phyloP scores from a whole-genome alignment of 1,140 invertebrate species.

The Rhopalosiphum padi region DNA sequence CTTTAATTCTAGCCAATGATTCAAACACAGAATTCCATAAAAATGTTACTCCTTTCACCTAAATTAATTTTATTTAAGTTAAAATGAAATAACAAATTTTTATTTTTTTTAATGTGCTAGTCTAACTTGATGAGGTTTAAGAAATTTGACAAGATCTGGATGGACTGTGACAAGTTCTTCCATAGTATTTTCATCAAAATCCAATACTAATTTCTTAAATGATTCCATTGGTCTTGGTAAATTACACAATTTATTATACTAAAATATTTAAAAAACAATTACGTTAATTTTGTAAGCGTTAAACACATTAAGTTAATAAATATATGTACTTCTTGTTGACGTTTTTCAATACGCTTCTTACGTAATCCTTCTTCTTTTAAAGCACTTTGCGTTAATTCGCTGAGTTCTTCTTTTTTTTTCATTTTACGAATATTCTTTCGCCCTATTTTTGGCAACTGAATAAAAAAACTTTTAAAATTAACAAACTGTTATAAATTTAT shows the following conservation, averaged over 20 bases:
- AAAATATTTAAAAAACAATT: conserved; percentile 57
- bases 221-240: conserved; percentile 66
- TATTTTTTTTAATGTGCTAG: not conserved
- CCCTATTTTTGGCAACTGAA: conserved; percentile 64
- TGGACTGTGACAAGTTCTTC: conserved; percentile 83
- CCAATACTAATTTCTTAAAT: conserved; percentile 80
- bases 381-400: conserved; percentile 82
- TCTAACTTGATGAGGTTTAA: conserved; percentile 90
- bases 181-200: conserved; percentile 85
- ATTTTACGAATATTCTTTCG: conserved; percentile 87
- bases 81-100: not conserved
- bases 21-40: conserved; percentile 97
- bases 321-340: conserved; percentile 78
- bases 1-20: conserved; percentile 80
- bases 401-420: conserved; percentile 79
- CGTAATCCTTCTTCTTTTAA: conserved; percentile 89
- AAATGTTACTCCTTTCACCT: conserved; percentile 89
- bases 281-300: not conserved
- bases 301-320: not conserved
- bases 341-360: conserved; percentile 83
- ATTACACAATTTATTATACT: conserved; percentile 81
- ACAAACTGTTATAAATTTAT: not conserved
- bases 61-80: conserved; percentile 48
- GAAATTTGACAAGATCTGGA: conserved; percentile 77
- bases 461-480: not conserved